A percentile compares a stretch with the other conserved stretches of the same genome.
Conservation (phyloP, 2,888 invertebrate genomes). For the Brachyptera putata region DNA sequence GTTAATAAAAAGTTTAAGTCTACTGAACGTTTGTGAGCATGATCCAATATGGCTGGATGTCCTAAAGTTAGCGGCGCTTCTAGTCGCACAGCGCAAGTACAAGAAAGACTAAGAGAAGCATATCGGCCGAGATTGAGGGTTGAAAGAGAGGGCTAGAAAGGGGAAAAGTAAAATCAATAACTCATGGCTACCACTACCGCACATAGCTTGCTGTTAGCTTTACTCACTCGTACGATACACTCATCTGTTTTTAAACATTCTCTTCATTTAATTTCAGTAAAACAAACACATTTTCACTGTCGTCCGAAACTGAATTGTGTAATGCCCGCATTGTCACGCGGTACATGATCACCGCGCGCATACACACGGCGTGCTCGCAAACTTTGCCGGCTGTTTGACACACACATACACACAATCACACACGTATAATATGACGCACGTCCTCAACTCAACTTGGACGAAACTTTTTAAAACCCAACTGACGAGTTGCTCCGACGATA, state of each 20-base stretch:
- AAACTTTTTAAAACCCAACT: constrained; percentile 26
- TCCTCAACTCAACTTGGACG: constrained; percentile 26
- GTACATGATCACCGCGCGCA: neutral
- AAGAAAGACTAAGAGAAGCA: constrained; percentile 16
- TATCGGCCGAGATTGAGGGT: constrained; percentile 5
- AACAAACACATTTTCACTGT: neutral
- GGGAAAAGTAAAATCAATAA: constrained; percentile 31
- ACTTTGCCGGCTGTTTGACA: neutral
- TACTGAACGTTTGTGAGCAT: constrained; percentile 23
- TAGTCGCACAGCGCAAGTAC: constrained; percentile 23
- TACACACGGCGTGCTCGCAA: neutral
- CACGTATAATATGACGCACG: constrained; percentile 12
- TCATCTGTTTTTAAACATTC: constrained; percentile 7
- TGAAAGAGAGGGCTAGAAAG: constrained; percentile 17
- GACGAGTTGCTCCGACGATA: constrained; percentile 26
- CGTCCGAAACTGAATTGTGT: neutral
- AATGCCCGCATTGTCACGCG: neutral
- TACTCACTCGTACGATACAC: constrained; percentile 5
- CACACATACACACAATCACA: constrained; percentile 9
- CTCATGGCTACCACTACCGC: constrained; percentile 31
- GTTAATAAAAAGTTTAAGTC: constrained; percentile 22
- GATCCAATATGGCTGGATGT: constrained; percentile 27
- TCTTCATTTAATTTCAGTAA: neutral
- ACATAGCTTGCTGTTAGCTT: neutral
- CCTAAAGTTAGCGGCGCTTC: neutral